A percentile compares a stretch with the other conserved stretches of the same genome.
Evolutionary conservation across 2,113 vertebrate genomes (phyloP).

Genomic region (Myotis lucifugus): DNA sequence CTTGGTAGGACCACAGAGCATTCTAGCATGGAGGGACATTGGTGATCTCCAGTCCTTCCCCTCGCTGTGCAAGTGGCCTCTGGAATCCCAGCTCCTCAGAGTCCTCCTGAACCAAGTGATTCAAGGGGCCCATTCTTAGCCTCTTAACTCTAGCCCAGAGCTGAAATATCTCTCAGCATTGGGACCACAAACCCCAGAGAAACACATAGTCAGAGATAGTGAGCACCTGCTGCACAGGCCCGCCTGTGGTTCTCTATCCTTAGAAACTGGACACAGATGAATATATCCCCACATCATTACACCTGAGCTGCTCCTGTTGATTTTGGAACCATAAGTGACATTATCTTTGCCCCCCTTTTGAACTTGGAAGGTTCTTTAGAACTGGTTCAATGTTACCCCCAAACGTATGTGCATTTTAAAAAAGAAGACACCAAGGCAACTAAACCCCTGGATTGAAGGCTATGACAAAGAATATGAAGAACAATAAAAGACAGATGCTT

Average conservation of each 20-base stretch:
- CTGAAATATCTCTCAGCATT: neutral
- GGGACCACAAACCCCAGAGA: neutral
- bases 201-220: neutral
- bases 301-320: neutral
- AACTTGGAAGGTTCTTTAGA: neutral
- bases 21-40: neutral
- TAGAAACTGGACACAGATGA: neutral
- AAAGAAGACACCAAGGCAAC: neutral
- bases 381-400: neutral
- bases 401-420: neutral
- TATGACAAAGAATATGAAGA: neutral
- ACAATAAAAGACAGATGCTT: neutral
- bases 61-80: neutral
- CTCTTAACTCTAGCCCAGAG: neutral
- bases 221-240: neutral
- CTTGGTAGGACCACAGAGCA: neutral
- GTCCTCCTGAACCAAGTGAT: neutral
- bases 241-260: neutral
- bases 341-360: neutral
- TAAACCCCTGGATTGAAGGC: neutral
- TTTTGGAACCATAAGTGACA: neutral
- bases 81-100: neutral
- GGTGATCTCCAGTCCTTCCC: neutral
- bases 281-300: neutral
- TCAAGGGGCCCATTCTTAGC: neutral